Evolutionary conservation across 2,113 vertebrate genomes (phyloP).

Genomic region (Strix uralensis): DNA sequence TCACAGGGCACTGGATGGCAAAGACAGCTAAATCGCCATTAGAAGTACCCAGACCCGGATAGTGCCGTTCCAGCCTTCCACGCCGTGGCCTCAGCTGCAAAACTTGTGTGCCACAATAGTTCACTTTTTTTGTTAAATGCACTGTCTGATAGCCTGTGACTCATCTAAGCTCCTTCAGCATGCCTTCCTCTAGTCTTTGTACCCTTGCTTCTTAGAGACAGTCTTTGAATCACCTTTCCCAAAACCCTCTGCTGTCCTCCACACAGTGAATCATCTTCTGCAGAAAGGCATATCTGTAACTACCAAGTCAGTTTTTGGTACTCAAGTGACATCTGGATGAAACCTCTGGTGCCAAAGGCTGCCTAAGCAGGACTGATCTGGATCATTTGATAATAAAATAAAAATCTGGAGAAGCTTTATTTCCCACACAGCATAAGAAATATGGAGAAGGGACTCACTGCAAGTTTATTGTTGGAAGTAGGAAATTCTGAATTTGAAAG

Average conservation of each 20-base stretch:
- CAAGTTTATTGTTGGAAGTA: not conserved
- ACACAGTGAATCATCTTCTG: not conserved
- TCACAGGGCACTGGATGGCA: not conserved
- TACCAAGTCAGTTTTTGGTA: not conserved
- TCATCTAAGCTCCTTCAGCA: not conserved
- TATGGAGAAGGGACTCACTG: rapidly evolving
- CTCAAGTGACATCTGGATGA: not conserved
- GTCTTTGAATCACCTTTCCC: not conserved
- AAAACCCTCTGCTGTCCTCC: not conserved
- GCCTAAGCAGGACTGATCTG: not conserved
- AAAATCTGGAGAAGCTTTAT: not conserved
- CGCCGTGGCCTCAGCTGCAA: not conserved
- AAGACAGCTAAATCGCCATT: not conserved
- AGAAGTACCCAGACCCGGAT: not conserved
- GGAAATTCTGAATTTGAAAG: not conserved
- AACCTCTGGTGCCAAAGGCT: not conserved
- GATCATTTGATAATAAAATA: not conserved
- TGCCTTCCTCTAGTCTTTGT: not conserved
- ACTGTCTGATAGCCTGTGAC: not conserved
- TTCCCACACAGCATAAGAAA: not conserved
- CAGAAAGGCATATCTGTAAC: not conserved
- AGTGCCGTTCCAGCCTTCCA: not conserved
- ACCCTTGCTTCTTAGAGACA: not conserved
- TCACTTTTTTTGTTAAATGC: not conserved
- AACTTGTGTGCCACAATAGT: not conserved